These are phyloP conservation scores for Cichladusa arquata DNA, from an alignment of 2,113 vertebrate species.

Conservation along the genomic window DNA sequence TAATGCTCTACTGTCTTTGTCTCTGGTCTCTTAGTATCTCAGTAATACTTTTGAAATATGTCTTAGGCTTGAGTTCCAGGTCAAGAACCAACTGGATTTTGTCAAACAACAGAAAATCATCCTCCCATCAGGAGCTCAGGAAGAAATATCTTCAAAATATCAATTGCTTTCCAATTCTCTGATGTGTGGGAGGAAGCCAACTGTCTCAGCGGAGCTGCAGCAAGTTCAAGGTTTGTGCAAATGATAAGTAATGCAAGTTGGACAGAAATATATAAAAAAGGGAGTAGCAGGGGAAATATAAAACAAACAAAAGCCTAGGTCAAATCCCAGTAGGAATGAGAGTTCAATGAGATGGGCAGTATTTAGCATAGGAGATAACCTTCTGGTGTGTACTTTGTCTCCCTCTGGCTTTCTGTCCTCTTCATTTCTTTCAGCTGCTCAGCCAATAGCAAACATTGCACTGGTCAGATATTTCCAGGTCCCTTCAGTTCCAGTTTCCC, in stretches of 20 bases:
- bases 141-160: neutral
- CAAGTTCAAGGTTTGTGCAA: neutral
- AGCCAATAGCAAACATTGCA: neutral
- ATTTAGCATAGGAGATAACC: neutral
- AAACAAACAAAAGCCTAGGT: neutral
- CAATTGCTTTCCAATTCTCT: neutral
- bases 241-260: neutral
- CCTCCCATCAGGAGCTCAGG: neutral
- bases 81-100: neutral
- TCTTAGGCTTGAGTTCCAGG: neutral
- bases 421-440: neutral
- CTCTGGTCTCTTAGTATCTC: neutral
- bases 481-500: neutral
- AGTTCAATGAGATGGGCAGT: neutral
- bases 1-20: neutral
- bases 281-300: neutral
- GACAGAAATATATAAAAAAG: neutral
- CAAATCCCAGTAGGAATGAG: neutral
- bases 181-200: neutral
- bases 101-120: neutral
- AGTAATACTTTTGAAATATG: neutral
- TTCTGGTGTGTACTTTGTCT: conserved; percentile 34
- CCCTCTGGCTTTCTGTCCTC: conserved; percentile 18
- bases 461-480: neutral
- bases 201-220: neutral